Conservation (phyloP, 2,888 invertebrate genomes). For the Andrena chrysosceles region DNA sequence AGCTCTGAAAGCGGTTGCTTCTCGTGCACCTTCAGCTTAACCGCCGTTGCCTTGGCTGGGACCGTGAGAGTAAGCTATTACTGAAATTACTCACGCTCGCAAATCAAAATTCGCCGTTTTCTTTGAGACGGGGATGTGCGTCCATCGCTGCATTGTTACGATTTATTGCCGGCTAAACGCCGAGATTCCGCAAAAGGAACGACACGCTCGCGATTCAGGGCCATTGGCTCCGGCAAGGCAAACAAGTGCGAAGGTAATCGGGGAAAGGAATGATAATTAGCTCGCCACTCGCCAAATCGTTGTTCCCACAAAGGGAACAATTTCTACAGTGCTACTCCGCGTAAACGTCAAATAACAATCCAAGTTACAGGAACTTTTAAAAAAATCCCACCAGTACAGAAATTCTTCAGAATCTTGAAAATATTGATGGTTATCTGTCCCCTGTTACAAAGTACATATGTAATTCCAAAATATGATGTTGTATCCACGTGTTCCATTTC, state of each 20-base stretch:
- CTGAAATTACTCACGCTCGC: slow-evolving; percentile 83
- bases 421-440: no score
- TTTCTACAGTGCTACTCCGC: background rate
- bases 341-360: background rate
- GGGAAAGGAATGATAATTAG: slow-evolving; percentile 58
- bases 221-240: slow-evolving; percentile 46
- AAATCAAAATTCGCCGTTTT: slow-evolving; percentile 83
- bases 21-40: slow-evolving; percentile 70
- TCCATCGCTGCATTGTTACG: slow-evolving; percentile 62
- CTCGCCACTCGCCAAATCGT: slow-evolving; percentile 24
- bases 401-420: no score
- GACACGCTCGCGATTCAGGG: slow-evolving; percentile 45
- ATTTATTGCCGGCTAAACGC: slow-evolving; percentile 72
- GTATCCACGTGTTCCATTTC: background rate
- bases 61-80: slow-evolving; percentile 82
- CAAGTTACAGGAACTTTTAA: background rate
- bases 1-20: slow-evolving; percentile 78
- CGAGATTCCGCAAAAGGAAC: slow-evolving; percentile 57
- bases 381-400: background rate
- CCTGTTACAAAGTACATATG: no score
- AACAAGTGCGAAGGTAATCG: slow-evolving; percentile 59
- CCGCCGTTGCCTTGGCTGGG: slow-evolving; percentile 67
- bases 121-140: slow-evolving; percentile 55
- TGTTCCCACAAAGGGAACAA: background rate
- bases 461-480: background rate